Evolutionary conservation across 2,888 invertebrate genomes (phyloP).

Genomic region (Exocentrus adspersus): DNA sequence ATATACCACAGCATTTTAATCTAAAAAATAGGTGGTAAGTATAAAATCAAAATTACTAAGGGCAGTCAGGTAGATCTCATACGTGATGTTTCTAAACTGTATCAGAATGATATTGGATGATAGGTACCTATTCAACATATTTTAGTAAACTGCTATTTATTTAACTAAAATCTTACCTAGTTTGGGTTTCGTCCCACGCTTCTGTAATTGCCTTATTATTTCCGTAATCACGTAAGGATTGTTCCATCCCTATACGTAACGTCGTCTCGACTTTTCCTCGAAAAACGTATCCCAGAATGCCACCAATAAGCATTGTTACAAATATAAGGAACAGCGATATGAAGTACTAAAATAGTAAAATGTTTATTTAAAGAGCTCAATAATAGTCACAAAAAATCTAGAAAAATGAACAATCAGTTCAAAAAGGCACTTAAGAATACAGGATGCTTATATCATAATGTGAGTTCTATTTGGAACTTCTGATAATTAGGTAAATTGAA

Average conservation of each 20-base stretch:
- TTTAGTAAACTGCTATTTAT: neutral
- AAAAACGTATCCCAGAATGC: slow-evolving; percentile 91
- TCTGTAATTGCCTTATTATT: slow-evolving; percentile 75
- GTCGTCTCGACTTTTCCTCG: slow-evolving; percentile 82
- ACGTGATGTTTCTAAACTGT: too few species aligned
- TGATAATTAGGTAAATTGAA: too few species aligned
- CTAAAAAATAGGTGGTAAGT: slow-evolving; percentile 19
- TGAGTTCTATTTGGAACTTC: too few species aligned
- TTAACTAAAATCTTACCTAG: slow-evolving; percentile 60
- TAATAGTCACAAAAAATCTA: too few species aligned
- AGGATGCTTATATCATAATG: too few species aligned
- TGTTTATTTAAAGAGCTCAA: too few species aligned
- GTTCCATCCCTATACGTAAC: slow-evolving; percentile 81
- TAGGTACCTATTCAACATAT: too few species aligned
- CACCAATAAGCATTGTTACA: slow-evolving; percentile 90
- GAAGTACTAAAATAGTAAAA: slow-evolving; percentile 75
- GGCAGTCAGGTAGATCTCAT: too few species aligned
- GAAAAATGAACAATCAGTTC: too few species aligned
- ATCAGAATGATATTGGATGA: too few species aligned
- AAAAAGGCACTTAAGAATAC: too few species aligned
- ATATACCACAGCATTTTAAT: slow-evolving; percentile 86
- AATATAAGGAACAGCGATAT: slow-evolving; percentile 88
- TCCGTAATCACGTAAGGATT: slow-evolving; percentile 79
- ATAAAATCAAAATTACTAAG: too few species aligned
- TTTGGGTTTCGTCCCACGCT: slow-evolving; percentile 91